Evolutionary conservation across 2,888 invertebrate species (phyloP).

Genomic region (Latheticus oryzae): DNA sequence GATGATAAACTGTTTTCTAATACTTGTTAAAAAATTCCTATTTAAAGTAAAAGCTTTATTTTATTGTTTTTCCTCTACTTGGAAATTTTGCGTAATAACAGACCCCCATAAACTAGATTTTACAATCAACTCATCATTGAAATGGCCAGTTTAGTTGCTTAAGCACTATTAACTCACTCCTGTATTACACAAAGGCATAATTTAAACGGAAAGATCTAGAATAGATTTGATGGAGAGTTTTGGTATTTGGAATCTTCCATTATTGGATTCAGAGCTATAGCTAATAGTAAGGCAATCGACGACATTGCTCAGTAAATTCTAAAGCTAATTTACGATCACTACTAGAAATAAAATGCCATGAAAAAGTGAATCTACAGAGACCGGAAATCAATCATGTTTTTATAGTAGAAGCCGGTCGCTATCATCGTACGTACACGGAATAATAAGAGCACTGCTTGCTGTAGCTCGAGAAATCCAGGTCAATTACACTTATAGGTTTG

Average conservation of each 20-base stretch:
- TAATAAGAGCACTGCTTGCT: conserved; percentile 24
- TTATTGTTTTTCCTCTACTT: too few relatives aligned
- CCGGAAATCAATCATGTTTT: conserved; percentile 43
- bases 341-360: conserved; percentile 19
- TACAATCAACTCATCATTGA: too few relatives aligned
- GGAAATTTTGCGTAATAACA: too few relatives aligned
- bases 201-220: conserved; percentile 14
- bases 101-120: too few relatives aligned
- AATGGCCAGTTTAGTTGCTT: too few relatives aligned
- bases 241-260: conserved; percentile 7
- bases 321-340: conserved; percentile 36
- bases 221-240: conserved; percentile 15
- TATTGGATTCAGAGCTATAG: conserved; percentile 24
- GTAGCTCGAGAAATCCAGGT: conserved; percentile 14
- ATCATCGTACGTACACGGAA: conserved; percentile 34
- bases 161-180: not conserved
- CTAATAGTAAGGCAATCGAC: conserved; percentile 10
- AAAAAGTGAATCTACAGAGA: conserved; percentile 31
- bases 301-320: conserved; percentile 22
- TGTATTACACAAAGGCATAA: conserved; percentile 10
- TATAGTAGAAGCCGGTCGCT: conserved; percentile 31
- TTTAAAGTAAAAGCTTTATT: too few relatives aligned
- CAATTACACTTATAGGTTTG: conserved; percentile 15
- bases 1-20: too few relatives aligned
- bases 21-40: too few relatives aligned